Evolutionary conservation across 2,888 invertebrate genomes (phyloP).

Genomic region (Heterodera filipjevi): DNA sequence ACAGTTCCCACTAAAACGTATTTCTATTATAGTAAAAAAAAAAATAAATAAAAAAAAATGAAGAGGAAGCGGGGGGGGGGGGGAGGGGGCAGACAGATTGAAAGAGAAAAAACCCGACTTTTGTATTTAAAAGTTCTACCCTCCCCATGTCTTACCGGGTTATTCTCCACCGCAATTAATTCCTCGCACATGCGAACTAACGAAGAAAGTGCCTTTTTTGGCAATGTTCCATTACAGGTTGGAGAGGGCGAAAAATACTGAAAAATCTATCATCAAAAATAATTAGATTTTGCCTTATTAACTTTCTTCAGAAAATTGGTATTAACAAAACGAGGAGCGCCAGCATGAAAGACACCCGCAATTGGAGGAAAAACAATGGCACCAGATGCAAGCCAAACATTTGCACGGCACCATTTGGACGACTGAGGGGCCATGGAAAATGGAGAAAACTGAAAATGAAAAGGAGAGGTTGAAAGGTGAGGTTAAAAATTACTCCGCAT

Average conservation of each 20-base stretch:
- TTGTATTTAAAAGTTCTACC: background rate
- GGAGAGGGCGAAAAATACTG: constrained; percentile 13
- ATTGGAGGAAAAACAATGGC: background rate
- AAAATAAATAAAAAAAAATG: too few relatives aligned
- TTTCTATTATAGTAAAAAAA: too few relatives aligned
- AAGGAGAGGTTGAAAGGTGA: too few relatives aligned
- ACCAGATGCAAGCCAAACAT: constrained; percentile 18
- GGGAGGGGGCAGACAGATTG: too few relatives aligned
- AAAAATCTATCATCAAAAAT: background rate
- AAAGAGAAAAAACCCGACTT: too few relatives aligned
- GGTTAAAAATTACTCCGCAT: too few relatives aligned
- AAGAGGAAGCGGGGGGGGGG: too few relatives aligned
- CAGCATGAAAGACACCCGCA: background rate
- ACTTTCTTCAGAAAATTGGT: background rate
- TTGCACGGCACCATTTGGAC: background rate
- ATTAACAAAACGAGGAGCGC: background rate
- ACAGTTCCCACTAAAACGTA: constrained; percentile 32
- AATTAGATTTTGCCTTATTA: background rate
- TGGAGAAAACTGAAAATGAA: constrained; percentile 27
- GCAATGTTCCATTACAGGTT: constrained; percentile 13
- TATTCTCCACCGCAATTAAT: constrained; percentile 41
- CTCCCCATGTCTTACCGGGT: constrained; percentile 29
- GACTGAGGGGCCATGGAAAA: background rate
- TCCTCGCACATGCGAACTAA: constrained; percentile 38
- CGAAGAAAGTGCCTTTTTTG: constrained; percentile 23